Percentiles rank a stretch among this genome's conserved stretches.
phyloP scores from a whole-genome alignment of 2,113 vertebrate genomes.

The Rhinoderma darwinii region DNA sequence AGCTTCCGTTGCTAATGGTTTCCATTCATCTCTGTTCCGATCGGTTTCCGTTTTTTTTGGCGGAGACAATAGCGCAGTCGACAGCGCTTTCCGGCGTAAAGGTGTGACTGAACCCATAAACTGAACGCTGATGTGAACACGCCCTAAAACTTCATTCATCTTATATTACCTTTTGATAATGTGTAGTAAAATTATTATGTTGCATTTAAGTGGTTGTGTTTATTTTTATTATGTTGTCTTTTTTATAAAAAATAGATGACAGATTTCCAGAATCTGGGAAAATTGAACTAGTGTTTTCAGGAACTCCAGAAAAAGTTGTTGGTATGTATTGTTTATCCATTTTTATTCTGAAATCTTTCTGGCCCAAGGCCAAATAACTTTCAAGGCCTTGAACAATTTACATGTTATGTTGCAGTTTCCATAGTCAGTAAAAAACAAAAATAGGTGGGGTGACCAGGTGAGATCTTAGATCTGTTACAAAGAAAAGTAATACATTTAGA shows the following conservation, averaged over 20 bases:
- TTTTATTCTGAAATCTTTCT: not conserved
- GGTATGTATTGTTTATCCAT: constrained; percentile 71
- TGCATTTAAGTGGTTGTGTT: not conserved
- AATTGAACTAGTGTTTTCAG: constrained; percentile 92
- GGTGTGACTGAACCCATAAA: too few species aligned
- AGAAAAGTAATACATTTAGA: too few species aligned
- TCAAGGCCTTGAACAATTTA: not conserved
- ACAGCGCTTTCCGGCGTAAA: too few species aligned
- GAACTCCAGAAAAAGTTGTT: constrained; percentile 86
- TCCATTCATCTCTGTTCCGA: too few species aligned
- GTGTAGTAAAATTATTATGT: not conserved
- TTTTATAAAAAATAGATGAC: constrained; percentile 78
- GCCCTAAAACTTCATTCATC: too few species aligned
- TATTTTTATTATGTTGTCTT: not conserved
- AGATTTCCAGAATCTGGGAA: constrained; percentile 89
- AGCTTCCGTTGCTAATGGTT: too few species aligned
- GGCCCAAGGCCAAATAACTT: not conserved
- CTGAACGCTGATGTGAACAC: too few species aligned
- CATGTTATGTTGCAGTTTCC: not conserved
- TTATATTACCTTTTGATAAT: not conserved
- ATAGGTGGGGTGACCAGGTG: not conserved
- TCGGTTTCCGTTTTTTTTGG: too few species aligned
- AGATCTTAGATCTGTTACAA: not conserved
- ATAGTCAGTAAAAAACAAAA: not conserved
- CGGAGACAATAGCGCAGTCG: too few species aligned